Evolutionary conservation across 1,140 invertebrate species (phyloP).

Genomic region (Drosophila nigrodunni): DNA sequence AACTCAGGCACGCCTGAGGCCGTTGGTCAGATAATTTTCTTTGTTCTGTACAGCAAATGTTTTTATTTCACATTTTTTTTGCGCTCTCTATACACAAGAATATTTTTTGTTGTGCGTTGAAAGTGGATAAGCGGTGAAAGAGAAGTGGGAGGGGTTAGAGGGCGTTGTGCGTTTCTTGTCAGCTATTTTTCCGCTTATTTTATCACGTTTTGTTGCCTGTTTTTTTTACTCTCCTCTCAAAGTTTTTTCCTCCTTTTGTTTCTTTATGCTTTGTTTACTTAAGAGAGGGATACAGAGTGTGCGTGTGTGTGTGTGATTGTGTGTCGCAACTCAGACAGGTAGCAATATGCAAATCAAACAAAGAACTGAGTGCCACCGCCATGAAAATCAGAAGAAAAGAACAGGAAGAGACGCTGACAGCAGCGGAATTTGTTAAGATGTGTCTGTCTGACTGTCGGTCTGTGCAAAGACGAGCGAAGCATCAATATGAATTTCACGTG

Average conservation of each 20-base stretch:
- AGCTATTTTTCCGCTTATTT: slow-evolving; percentile 74
- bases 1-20: slow-evolving; percentile 32
- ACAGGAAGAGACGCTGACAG: slow-evolving; percentile 24
- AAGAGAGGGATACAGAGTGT: slow-evolving; percentile 1
- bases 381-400: slow-evolving; percentile 16
- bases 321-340: slow-evolving; percentile 61
- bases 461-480: background rate
- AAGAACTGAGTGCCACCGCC: slow-evolving; percentile 35
- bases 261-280: slow-evolving; percentile 48
- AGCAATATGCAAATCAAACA: slow-evolving; percentile 81
- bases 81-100: too few species aligned
- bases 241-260: slow-evolving; percentile 10
- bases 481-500: slow-evolving; percentile 70
- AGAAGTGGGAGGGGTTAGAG: background rate
- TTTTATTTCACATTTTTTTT: slow-evolving; percentile 56
- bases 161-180: slow-evolving; percentile 40
- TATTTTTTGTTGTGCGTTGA: slow-evolving; percentile 4
- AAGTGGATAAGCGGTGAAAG: background rate
- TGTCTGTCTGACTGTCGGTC: background rate
- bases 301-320: background rate
- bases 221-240: slow-evolving; percentile 19
- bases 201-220: slow-evolving; percentile 64
- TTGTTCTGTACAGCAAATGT: slow-evolving; percentile 70
- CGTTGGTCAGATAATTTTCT: slow-evolving; percentile 78
- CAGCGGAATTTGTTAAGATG: slow-evolving; percentile 19